These are phyloP conservation scores for Notiomystis cincta DNA, from an alignment of 2,113 vertebrate genomes.

Conservation along the genomic window DNA sequence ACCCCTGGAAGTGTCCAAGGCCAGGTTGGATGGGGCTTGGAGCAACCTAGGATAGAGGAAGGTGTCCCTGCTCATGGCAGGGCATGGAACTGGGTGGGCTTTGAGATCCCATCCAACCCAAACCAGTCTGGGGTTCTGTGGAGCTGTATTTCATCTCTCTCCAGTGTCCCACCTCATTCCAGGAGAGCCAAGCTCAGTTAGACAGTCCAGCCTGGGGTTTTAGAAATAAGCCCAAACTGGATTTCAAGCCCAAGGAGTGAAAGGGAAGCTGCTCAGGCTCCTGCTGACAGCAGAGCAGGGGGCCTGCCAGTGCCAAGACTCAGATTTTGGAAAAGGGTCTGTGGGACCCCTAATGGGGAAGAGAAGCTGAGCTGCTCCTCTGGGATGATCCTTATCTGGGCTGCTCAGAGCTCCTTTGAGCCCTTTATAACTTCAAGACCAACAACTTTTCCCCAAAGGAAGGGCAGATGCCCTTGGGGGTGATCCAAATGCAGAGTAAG, in stretches of 20 bases:
- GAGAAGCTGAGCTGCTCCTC: neutral
- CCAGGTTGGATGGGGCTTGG: neutral
- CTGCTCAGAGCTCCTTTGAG: neutral
- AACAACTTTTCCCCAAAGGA: neutral
- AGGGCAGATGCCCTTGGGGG: neutral
- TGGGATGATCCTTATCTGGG: neutral
- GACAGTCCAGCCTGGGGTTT: neutral
- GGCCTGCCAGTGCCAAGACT: neutral
- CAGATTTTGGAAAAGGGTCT: neutral
- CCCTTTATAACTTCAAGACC: neutral
- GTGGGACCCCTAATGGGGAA: neutral
- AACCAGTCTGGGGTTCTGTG: neutral
- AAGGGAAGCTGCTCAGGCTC: neutral
- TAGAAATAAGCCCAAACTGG: neutral
- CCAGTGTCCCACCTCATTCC: neutral
- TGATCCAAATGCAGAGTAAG: neutral
- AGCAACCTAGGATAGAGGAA: neutral
- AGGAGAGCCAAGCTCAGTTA: neutral
- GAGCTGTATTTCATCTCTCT: neutral
- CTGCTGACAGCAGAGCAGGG: neutral
- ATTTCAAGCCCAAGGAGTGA: neutral
- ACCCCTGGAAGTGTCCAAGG: neutral
- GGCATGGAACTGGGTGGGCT: neutral
- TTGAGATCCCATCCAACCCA: neutral
- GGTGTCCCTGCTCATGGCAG: neutral